phyloP scores from a whole-genome alignment of 2,113 vertebrate species.

The Hippocampus zosterae region DNA sequence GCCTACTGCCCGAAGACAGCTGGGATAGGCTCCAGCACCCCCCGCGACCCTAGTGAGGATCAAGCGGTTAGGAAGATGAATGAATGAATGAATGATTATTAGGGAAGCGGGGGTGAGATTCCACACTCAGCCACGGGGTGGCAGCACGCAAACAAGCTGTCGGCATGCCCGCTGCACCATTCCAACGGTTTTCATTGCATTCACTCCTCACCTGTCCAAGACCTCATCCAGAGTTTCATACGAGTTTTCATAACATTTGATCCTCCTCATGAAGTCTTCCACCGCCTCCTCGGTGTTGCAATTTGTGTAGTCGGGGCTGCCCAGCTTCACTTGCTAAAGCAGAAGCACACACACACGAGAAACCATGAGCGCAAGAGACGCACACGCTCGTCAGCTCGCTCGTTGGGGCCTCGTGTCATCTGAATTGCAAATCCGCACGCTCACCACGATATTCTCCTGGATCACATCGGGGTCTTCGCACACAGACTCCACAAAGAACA shows the following conservation, averaged over 20 bases:
- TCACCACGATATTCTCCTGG: constrained; percentile 93
- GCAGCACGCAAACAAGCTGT: too few species aligned
- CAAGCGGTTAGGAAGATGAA: too few species aligned
- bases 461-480: constrained; percentile 97
- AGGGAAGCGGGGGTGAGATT: too few species aligned
- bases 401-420: background rate
- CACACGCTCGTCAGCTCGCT: too few species aligned
- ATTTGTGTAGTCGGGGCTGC: constrained; percentile 92
- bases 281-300: constrained; percentile 90
- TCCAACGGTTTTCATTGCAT: background rate
- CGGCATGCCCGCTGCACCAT: too few species aligned
- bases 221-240: constrained; percentile 90
- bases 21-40: too few species aligned
- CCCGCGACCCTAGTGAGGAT: too few species aligned
- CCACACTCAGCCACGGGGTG: too few species aligned
- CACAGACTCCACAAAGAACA: constrained; percentile 96
- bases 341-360: background rate
- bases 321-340: constrained; percentile 92
- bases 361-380: background rate
- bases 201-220: constrained; percentile 82
- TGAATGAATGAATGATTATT: too few species aligned
- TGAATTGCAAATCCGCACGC: constrained; percentile 37
- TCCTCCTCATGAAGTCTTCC: constrained; percentile 95
- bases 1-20: too few species aligned
- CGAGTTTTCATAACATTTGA: constrained; percentile 92